Evolutionary conservation across 2,888 invertebrate genomes (phyloP).

Genomic region (Dasypogon diadema): DNA sequence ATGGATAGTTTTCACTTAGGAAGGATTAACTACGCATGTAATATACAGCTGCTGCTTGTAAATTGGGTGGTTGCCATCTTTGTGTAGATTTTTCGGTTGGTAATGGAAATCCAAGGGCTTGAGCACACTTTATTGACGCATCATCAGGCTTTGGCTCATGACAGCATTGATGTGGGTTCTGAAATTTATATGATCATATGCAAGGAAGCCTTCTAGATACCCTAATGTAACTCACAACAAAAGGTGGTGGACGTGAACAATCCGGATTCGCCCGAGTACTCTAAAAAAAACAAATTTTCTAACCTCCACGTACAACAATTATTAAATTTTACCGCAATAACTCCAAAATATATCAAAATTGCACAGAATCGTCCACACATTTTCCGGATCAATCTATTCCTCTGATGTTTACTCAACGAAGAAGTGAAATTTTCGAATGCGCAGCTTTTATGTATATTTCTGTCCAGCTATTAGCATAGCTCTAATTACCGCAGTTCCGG

Average conservation of each 20-base stretch:
- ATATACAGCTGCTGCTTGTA: conserved; percentile 21
- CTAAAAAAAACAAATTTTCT: neutral
- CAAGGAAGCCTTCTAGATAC: neutral
- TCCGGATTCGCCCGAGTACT: conserved; percentile 59
- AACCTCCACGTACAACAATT: neutral
- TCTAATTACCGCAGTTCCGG: neutral
- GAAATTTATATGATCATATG: neutral
- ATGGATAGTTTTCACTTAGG: neutral
- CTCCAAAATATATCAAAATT: neutral
- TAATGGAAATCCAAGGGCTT: conserved; percentile 59
- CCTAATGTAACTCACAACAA: conserved; percentile 61
- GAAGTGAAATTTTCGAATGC: too few species aligned
- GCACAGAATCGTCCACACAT: neutral
- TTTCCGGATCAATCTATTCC: neutral
- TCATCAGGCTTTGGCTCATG: conserved; percentile 64
- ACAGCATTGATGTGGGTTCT: conserved; percentile 65
- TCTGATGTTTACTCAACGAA: too few species aligned
- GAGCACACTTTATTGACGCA: conserved; percentile 62
- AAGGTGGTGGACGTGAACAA: conserved; percentile 64
- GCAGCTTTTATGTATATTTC: neutral
- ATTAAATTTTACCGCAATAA: conserved; percentile 1
- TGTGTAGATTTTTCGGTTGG: conserved; percentile 55
- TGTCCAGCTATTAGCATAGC: neutral
- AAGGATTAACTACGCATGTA: neutral
- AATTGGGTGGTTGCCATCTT: neutral